These are phyloP conservation scores for Theropithecus gelada DNA, from an alignment of 2,113 vertebrate species.

Conservation along the genomic window DNA sequence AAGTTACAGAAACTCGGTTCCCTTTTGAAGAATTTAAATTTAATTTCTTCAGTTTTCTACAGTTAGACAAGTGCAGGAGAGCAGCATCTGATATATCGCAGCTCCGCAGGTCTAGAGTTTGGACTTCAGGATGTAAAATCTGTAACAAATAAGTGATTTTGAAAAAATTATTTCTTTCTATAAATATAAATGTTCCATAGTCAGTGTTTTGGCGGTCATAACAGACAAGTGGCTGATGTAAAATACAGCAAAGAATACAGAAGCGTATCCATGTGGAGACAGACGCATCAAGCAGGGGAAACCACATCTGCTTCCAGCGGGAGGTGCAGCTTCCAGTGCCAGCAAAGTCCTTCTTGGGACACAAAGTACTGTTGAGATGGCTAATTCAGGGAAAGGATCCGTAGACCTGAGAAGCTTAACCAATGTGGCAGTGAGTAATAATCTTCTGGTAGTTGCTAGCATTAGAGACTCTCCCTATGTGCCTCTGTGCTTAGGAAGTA, in stretches of 20 bases:
- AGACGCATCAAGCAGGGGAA: neutral
- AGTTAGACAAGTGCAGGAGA: conserved; percentile 84
- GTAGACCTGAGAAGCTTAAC: neutral
- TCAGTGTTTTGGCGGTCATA: neutral
- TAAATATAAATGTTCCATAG: neutral
- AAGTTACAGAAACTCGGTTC: conserved; percentile 84
- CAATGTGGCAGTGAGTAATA: no score
- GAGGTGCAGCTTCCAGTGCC: neutral
- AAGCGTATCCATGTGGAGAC: neutral
- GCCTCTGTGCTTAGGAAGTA: neutral
- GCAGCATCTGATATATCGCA: conserved; percentile 89
- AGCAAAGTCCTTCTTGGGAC: neutral
- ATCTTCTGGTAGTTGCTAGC: neutral
- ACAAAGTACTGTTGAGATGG: neutral
- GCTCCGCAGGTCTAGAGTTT: conserved; percentile 86
- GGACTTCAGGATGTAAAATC: conserved; percentile 89
- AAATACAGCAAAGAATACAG: neutral
- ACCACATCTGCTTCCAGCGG: neutral
- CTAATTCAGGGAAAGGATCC: neutral
- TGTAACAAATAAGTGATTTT: conserved; percentile 75
- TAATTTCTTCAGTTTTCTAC: conserved; percentile 87
- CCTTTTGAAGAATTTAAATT: conserved; percentile 85
- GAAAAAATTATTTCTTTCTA: conserved; percentile 36
- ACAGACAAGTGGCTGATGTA: neutral
- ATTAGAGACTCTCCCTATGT: neutral